Conservation (phyloP, 2,113 vertebrate genomes). For the Osmerus eperlanus region DNA sequence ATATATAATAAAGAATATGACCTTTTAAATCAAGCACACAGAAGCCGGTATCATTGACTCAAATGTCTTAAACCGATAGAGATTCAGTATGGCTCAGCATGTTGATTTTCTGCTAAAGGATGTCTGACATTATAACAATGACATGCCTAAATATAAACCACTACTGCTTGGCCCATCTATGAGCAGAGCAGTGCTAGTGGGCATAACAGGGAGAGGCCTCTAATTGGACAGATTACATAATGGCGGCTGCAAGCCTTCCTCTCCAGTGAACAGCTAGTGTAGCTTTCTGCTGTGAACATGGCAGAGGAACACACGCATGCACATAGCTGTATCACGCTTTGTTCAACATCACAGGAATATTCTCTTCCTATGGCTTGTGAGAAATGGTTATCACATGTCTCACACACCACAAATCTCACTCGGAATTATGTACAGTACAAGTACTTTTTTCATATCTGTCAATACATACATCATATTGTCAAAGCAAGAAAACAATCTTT, state of each 20-base stretch:
- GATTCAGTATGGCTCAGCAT: background rate
- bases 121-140: background rate
- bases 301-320: background rate
- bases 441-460: too few relatives aligned
- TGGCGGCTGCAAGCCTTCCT: slow-evolving; percentile 6
- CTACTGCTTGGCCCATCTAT: background rate
- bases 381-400: too few relatives aligned
- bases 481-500: too few relatives aligned
- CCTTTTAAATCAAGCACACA: background rate
- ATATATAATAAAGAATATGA: too few relatives aligned
- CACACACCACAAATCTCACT: too few relatives aligned
- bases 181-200: slow-evolving; percentile 15
- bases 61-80: background rate
- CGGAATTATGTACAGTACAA: too few relatives aligned
- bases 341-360: background rate
- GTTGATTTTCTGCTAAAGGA: background rate
- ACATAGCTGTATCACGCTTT: background rate
- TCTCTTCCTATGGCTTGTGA: too few relatives aligned
- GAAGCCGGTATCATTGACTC: background rate
- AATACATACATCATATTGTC: too few relatives aligned
- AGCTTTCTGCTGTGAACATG: slow-evolving; percentile 6
- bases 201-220: slow-evolving; percentile 12
- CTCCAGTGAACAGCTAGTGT: slow-evolving; percentile 17
- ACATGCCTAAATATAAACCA: slow-evolving; percentile 1
- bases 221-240: slow-evolving; percentile 37